Conservation (phyloP, 2,797 vertebrate genomes). For the Harpagifer antarcticus region DNA sequence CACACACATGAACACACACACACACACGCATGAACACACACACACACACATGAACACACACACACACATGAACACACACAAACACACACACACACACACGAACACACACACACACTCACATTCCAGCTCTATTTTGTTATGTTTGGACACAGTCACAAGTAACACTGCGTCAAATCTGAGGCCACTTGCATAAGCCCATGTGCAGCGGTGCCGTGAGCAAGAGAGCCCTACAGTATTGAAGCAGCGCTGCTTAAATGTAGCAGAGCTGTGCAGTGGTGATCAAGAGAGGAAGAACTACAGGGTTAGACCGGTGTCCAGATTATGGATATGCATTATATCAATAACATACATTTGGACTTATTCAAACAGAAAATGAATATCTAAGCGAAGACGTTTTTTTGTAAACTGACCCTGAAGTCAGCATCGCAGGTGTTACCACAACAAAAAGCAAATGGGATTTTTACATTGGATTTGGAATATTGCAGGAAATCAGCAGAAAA, state of each 20-base stretch:
- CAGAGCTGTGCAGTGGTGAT: conserved; percentile 10
- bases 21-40: background rate
- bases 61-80: background rate
- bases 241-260: conserved; percentile 1
- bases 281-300: background rate
- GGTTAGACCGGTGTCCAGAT: background rate
- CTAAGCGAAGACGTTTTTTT: too few species aligned
- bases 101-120: background rate
- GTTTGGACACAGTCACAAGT: conserved; percentile 22
- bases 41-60: conserved; percentile 9
- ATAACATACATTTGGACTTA: background rate
- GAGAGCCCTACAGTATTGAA: conserved; percentile 51
- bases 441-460: too few species aligned
- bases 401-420: too few species aligned
- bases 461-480: too few species aligned
- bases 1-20: background rate
- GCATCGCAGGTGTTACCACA: too few species aligned
- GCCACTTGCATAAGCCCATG: conserved; percentile 23
- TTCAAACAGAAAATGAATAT: background rate
- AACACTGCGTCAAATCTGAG: conserved; percentile 27
- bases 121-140: conserved; percentile 15
- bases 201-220: conserved; percentile 20
- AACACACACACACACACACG: background rate
- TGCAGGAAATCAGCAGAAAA: too few species aligned
- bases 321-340: background rate